Conservation (phyloP, 2,113 vertebrate genomes). For the cattle (Bos taurus) region ARS-UCD2.0 NC_037344.1:12769001-12769500, state of each 20-base stretch:
- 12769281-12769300: not conserved
- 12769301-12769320: not conserved
- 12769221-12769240: not conserved
- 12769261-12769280: not conserved
- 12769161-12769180: not conserved
- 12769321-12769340: not conserved
- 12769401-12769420: not conserved
- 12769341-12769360: not conserved
- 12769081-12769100: not conserved
- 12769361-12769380: not conserved
- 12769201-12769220: not conserved
- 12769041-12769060: not conserved
- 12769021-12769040: not conserved
- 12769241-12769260: not conserved
- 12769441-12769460: not conserved
- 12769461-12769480: not conserved
- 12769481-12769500: no score
- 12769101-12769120: not conserved
- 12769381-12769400: not conserved
- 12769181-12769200: not conserved
- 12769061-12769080: not conserved
- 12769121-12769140: not conserved
- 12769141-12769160: not conserved
- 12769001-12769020: not conserved
- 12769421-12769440: not conserved